Percentiles rank a stretch among this genome's conserved stretches.
phyloP scores from a whole-genome alignment of 2,888 invertebrate species.

The Agriotes lineatus region DNA sequence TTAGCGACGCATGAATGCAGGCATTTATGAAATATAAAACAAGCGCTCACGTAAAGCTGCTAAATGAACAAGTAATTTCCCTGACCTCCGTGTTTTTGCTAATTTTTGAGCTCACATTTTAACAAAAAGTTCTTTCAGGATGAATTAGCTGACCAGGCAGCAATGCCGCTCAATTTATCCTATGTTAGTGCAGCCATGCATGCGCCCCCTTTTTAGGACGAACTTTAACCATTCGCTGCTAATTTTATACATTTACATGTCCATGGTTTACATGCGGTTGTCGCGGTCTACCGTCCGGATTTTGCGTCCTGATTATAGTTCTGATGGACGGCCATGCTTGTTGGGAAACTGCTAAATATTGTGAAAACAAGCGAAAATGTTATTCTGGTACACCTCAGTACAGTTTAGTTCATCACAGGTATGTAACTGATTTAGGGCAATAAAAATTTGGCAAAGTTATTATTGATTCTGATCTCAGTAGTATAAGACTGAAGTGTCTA shows the following conservation, averaged over 20 bases:
- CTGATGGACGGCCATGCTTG: constrained; percentile 12
- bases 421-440: too few species aligned
- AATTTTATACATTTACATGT: constrained; percentile 42
- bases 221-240: constrained; percentile 36
- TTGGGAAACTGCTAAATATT: neutral
- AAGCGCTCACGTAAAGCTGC: constrained; percentile 29
- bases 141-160: constrained; percentile 47
- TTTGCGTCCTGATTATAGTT: constrained; percentile 36
- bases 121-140: constrained; percentile 35
- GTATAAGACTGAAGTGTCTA: too few species aligned
- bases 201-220: constrained; percentile 37
- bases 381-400: too few species aligned
- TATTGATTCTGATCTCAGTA: too few species aligned
- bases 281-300: constrained; percentile 33
- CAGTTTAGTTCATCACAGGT: too few species aligned
- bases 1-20: constrained; percentile 26
- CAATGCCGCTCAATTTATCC: constrained; percentile 46
- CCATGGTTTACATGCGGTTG: constrained; percentile 38
- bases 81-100: constrained; percentile 29
- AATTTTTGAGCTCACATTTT: constrained; percentile 38
- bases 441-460: too few species aligned
- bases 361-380: too few species aligned
- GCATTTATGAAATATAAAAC: constrained; percentile 35
- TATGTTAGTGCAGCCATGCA: constrained; percentile 45
- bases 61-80: constrained; percentile 32